Conservation (phyloP, 2,113 vertebrate genomes). For the Galemys pyrenaicus region DNA sequence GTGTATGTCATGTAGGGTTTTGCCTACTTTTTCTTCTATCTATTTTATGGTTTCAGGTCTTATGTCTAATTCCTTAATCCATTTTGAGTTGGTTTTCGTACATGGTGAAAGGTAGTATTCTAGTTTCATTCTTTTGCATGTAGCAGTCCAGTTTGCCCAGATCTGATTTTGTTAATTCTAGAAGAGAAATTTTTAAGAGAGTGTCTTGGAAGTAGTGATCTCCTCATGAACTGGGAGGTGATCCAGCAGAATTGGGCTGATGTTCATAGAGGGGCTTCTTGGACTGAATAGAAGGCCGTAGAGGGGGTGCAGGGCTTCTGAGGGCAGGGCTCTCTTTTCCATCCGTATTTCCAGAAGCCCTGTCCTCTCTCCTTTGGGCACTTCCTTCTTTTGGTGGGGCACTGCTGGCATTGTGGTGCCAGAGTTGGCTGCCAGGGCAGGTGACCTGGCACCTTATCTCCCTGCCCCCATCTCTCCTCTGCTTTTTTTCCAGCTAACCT, state of each 20-base stretch:
- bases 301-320: neutral
- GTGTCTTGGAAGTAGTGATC: neutral
- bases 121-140: too few relatives aligned
- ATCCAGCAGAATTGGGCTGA: neutral
- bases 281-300: neutral
- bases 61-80: too few relatives aligned
- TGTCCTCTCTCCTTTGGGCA: neutral
- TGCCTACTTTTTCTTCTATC: too few relatives aligned
- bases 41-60: too few relatives aligned
- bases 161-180: too few relatives aligned
- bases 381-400: neutral
- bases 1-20: too few relatives aligned
- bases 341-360: neutral
- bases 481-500: slow-evolving; percentile 42
- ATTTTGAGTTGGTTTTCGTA: too few relatives aligned
- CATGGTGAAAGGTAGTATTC: too few relatives aligned
- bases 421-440: neutral
- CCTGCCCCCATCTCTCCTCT: neutral
- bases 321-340: neutral
- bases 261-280: neutral
- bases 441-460: slow-evolving; percentile 59
- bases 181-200: too few relatives aligned
- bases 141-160: too few relatives aligned
- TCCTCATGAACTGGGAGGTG: neutral
- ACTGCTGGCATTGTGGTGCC: neutral